Evolutionary conservation across 2,797 vertebrate genomes (phyloP).

Genomic region (Danio choprae): DNA sequence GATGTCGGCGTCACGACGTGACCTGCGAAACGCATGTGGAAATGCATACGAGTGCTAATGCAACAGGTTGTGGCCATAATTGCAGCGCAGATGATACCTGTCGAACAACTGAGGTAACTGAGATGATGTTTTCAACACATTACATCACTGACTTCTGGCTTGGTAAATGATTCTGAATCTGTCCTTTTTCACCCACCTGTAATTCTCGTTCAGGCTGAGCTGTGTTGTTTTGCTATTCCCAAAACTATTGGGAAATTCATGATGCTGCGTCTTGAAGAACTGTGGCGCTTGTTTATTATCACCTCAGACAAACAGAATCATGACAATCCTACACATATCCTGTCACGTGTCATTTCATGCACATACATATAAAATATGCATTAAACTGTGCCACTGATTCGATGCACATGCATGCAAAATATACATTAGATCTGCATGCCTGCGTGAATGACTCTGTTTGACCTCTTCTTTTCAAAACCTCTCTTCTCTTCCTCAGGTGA

Average conservation of each 20-base stretch:
- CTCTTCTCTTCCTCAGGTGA: conserved; percentile 33
- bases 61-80: background rate
- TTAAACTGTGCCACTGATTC: conserved; percentile 3
- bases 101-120: conserved; percentile 25
- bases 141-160: conserved; percentile 35
- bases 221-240: conserved; percentile 2
- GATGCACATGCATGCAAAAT: background rate
- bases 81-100: conserved; percentile 7
- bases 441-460: conserved; percentile 2
- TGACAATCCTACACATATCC: background rate
- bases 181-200: conserved; percentile 29
- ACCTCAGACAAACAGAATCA: background rate
- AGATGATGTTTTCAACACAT: conserved; percentile 23
- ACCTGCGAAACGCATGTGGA: background rate
- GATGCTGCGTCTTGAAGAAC: background rate
- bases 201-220: background rate
- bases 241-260: conserved; percentile 1
- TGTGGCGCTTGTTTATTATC: conserved; percentile 13
- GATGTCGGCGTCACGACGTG: conserved; percentile 41
- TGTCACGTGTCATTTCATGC: background rate
- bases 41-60: background rate
- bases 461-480: background rate
- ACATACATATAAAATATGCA: background rate
- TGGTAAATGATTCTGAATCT: background rate
- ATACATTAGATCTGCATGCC: background rate